These are phyloP conservation scores for Acanthochromis polyacanthus DNA, from an alignment of 2,113 vertebrate species.

Conservation along the genomic window DNA sequence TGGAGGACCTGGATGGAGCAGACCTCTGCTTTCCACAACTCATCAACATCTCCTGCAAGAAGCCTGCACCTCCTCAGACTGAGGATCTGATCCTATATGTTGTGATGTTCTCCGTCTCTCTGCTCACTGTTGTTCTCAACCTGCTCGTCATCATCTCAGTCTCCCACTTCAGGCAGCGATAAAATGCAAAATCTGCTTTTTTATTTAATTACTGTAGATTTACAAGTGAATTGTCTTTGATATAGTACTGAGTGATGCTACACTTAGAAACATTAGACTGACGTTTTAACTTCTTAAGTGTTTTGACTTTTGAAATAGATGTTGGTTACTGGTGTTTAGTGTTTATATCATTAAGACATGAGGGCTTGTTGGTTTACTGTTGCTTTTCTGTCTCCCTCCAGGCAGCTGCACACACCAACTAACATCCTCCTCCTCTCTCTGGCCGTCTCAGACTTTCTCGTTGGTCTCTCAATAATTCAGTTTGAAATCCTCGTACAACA, in stretches of 20 bases:
- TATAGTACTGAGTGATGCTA: no score
- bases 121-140: conserved; percentile 40
- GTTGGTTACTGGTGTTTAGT: no score
- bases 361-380: no score
- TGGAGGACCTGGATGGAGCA: not conserved
- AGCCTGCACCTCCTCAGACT: not conserved
- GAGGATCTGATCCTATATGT: not conserved
- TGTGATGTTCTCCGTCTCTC: not conserved
- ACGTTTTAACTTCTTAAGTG: no score
- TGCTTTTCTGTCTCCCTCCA: conserved; percentile 34
- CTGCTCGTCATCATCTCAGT: conserved; percentile 53
- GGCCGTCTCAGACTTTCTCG: conserved; percentile 68
- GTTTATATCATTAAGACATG: no score
- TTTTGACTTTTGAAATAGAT: no score
- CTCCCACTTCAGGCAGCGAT: conserved; percentile 45
- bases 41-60: conserved; percentile 40
- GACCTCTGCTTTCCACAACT: conserved; percentile 42
- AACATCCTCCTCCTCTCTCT: conserved; percentile 76
- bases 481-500: conserved; percentile 58
- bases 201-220: no score
- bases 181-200: not conserved
- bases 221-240: no score
- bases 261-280: no score
- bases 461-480: conserved; percentile 85
- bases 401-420: conserved; percentile 76